Evolutionary conservation across 23 tunicate genomes (phyloP), one percentile per base, ranked within the genome.

Genomic region (Styela clava): DNA sequence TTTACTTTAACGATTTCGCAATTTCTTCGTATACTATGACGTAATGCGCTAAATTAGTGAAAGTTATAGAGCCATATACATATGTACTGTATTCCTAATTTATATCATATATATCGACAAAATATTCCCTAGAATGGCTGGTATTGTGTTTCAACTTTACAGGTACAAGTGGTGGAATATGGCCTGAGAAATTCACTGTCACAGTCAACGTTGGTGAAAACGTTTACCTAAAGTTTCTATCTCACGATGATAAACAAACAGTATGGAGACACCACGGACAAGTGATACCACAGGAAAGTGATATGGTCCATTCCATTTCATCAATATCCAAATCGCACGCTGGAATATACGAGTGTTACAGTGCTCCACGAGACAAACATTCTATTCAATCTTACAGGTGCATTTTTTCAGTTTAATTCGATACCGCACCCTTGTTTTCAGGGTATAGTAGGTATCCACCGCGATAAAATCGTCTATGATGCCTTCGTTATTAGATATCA

Each of bases 321-420:
- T 20, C 68, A 2, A 86, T 92, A 2, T 29, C 83, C 21, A 18
- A 63, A 1, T 69, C 65, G 52, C 72, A 92, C 34, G 97, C 92
- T 1, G 97, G 97, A 74, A 83, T 87, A 22, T 92, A 92, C 67
- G 97, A 92, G 67, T 86, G 90, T 35, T 79, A 64, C 74, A 62
- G 27, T 67, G 74, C 31, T 32, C 28, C 74, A n/a, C 18, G 35
- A 0, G 33, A 62, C 28, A 33, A 64, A 7, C n/a, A 79, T 7
- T n/a, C 28, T 16, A 34, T 31, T 21, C 25, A 0, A n/a, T 31
- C 83, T 26, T 63, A 79, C 73, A 31, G 73, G 73, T 63, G 63
- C 5, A 63, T 25, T 9, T 33, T 74, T 74, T 33, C 0, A 69
- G 31, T n/a, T n/a, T n/a, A n/a, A n/a, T n/a, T n/a, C n/a, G n/a